Conservation (phyloP, 2,113 vertebrate genomes). For the Podilymbus podiceps region DNA sequence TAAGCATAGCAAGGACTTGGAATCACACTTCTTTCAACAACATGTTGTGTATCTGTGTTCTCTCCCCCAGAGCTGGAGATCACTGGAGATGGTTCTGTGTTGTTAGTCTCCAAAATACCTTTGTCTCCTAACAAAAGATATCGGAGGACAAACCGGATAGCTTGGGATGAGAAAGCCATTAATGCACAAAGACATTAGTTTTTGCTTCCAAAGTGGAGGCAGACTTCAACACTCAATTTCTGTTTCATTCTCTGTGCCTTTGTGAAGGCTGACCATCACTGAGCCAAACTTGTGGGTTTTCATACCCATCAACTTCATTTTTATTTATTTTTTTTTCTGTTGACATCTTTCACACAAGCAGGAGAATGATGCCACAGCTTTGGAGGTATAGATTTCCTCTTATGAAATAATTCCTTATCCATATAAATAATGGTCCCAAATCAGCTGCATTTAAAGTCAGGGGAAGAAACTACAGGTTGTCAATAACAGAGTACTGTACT, state of each 20-base stretch:
- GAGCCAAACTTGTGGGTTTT: not conserved
- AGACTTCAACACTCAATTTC: not conserved
- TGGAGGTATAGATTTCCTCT: not conserved
- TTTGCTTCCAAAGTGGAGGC: not conserved
- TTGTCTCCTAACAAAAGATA: not conserved
- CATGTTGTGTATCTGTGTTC: not conserved
- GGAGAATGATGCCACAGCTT: not conserved
- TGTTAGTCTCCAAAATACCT: not conserved
- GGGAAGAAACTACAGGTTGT: not conserved
- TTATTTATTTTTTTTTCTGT: not conserved
- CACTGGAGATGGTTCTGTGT: not conserved
- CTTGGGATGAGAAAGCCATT: not conserved
- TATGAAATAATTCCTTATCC: not conserved
- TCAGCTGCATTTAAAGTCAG: not conserved
- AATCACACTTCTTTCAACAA: not conserved
- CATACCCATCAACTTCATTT: not conserved
- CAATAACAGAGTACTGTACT: not conserved
- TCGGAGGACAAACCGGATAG: not conserved
- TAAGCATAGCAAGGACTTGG: not conserved
- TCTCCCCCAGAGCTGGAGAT: not conserved
- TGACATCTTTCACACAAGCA: not conserved
- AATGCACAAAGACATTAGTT: not conserved
- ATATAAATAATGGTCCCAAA: not conserved
- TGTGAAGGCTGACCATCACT: not conserved
- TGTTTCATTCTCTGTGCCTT: not conserved